These are phyloP conservation scores for Bombus balteatus DNA, from an alignment of 1,140 invertebrate genomes.

Conservation along the genomic window DNA sequence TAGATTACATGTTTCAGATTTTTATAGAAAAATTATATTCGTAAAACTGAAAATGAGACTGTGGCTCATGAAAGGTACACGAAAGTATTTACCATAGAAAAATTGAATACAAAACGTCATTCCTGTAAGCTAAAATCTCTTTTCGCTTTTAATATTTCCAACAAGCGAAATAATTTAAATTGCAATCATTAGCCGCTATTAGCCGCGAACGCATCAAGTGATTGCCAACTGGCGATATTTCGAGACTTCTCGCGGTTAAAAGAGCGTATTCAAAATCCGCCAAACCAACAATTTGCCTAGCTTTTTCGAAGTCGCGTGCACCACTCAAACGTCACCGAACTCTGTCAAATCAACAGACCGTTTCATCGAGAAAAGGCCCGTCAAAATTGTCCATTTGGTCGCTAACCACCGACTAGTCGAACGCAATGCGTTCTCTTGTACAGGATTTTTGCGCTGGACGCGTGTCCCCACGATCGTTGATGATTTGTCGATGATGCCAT, in stretches of 20 bases:
- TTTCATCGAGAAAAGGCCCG: not conserved
- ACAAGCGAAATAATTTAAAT: not conserved
- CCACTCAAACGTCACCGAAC: not conserved
- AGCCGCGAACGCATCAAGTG: not conserved
- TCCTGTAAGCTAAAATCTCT: not conserved
- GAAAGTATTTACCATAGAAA: too few species aligned
- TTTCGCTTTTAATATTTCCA: not conserved
- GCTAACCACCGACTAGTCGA: not conserved
- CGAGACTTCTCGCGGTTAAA: not conserved
- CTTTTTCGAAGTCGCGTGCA: not conserved
- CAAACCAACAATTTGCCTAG: not conserved
- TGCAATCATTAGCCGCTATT: not conserved
- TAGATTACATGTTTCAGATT: too few species aligned
- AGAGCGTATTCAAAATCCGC: not conserved
- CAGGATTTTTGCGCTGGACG: not conserved
- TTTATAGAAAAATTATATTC: too few species aligned
- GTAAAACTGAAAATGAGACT: too few species aligned
- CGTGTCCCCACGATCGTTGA: not conserved
- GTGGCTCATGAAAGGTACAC: too few species aligned
- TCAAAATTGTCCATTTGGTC: not conserved
- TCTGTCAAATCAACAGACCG: not conserved
- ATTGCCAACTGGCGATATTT: not conserved
- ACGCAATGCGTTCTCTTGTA: too few species aligned
- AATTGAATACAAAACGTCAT: not conserved
- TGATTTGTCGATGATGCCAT: slow-evolving; percentile 23